A percentile compares a stretch with the other conserved stretches of the same genome.
Evolutionary conservation across 2,113 vertebrate species (phyloP).

Genomic region (Corvus moneduloides): DNA sequence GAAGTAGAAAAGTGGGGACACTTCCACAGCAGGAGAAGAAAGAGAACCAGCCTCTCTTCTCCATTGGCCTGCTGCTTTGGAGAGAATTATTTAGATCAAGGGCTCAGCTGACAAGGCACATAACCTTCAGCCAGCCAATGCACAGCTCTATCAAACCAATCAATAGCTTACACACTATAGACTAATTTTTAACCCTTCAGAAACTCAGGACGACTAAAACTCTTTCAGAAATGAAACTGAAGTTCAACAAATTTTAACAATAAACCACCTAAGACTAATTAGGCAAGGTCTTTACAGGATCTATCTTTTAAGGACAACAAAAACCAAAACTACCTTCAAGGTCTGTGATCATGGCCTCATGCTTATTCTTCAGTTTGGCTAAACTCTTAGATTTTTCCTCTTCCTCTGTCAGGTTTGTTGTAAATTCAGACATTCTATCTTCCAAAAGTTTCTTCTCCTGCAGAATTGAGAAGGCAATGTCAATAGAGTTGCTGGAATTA

Average conservation of each 20-base stretch:
- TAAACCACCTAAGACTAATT: neutral
- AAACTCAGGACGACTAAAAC: neutral
- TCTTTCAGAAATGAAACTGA: neutral
- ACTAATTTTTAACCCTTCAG: slow-evolving; percentile 60
- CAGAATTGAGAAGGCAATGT: neutral
- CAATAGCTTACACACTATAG: slow-evolving; percentile 37
- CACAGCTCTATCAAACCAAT: slow-evolving; percentile 31
- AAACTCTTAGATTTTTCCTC: slow-evolving; percentile 99
- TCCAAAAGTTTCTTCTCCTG: slow-evolving; percentile 97
- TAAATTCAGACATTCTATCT: slow-evolving; percentile 92
- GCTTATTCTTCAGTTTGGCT: slow-evolving; percentile 96
- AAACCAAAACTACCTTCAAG: slow-evolving; percentile 82
- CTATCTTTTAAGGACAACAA: neutral
- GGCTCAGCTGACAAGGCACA: slow-evolving; percentile 51
- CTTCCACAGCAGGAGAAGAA: slow-evolving; percentile 43
- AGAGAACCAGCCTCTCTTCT: slow-evolving; percentile 48
- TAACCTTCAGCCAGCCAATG: slow-evolving; percentile 50
- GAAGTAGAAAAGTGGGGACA: slow-evolving; percentile 17
- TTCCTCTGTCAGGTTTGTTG: slow-evolving; percentile 93
- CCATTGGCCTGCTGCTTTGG: slow-evolving; percentile 44
- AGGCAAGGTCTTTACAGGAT: neutral
- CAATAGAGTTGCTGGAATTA: neutral
- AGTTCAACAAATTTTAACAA: neutral
- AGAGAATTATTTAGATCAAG: slow-evolving; percentile 54
- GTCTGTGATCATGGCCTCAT: slow-evolving; percentile 98